Percentiles rank a stretch among this genome's conserved stretches.
These are phyloP conservation scores for Vipera ursinii DNA, from an alignment of 2,797 vertebrate genomes.

Conservation along the genomic window DNA sequence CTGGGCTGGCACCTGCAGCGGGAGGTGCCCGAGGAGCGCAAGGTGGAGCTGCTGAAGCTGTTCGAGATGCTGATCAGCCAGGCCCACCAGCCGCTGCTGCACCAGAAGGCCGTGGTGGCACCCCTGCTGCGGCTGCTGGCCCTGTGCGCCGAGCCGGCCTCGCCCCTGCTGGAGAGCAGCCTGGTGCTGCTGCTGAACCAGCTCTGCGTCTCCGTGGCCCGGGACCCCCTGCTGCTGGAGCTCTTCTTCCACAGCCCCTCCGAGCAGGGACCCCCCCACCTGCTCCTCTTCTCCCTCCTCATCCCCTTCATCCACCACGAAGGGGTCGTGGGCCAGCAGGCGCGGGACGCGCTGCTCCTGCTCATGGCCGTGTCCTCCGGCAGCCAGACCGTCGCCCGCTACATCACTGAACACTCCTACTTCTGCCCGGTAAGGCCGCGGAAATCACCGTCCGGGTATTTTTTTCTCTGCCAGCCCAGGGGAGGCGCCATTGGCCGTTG, in stretches of 20 bases:
- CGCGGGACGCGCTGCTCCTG: slow-evolving; percentile 89
- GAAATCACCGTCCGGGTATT: accelerated
- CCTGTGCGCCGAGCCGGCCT: slow-evolving; percentile 74
- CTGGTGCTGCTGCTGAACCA: slow-evolving; percentile 95
- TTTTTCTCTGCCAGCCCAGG: background rate
- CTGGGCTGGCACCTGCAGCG: slow-evolving; percentile 88
- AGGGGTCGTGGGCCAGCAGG: slow-evolving; percentile 89
- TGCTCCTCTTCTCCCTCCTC: slow-evolving; percentile 93
- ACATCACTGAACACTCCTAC: slow-evolving; percentile 94
- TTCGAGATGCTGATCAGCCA: slow-evolving; percentile 95
- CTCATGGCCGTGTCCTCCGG: slow-evolving; percentile 92
- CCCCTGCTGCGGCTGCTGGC: slow-evolving; percentile 85
- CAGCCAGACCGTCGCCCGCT: slow-evolving; percentile 81
- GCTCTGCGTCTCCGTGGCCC: slow-evolving; percentile 88
- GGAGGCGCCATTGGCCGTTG: accelerated
- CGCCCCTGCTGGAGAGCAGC: slow-evolving; percentile 81
- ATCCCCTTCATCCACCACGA: slow-evolving; percentile 96
- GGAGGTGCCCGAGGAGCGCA: slow-evolving; percentile 68
- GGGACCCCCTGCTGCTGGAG: slow-evolving; percentile 86
- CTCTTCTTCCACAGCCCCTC: slow-evolving; percentile 83
- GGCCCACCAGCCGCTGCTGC: slow-evolving; percentile 88
- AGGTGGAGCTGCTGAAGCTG: slow-evolving; percentile 89
- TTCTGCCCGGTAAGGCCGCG: slow-evolving; percentile 89
- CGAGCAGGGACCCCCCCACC: slow-evolving; percentile 77
- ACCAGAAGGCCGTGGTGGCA: slow-evolving; percentile 81